Conservation (phyloP, 2,888 invertebrate genomes). For the Caenorhabditis macrosperma region DNA sequence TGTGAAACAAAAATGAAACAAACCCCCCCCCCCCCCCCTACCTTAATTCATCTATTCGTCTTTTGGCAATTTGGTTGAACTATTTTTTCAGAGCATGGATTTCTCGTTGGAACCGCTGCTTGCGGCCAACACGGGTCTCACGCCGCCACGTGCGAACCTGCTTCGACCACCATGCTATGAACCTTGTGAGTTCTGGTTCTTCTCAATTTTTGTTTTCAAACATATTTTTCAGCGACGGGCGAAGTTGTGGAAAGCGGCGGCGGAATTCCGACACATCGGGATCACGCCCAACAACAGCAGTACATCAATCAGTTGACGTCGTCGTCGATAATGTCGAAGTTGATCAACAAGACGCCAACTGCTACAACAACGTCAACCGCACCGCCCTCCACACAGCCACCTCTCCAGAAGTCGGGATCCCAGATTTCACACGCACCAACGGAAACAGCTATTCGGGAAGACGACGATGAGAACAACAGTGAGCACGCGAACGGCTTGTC, state of each 20-base stretch:
- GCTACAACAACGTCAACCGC: conserved; percentile 17
- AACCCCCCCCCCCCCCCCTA: too few relatives aligned
- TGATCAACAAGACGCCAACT: conserved; percentile 43
- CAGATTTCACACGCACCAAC: conserved; percentile 78
- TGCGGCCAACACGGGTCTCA: too few relatives aligned
- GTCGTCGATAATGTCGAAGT: conserved; percentile 58
- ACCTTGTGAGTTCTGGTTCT: too few relatives aligned
- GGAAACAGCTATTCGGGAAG: conserved; percentile 79
- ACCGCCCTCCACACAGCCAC: conserved; percentile 17
- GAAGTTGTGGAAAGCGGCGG: conserved; percentile 50
- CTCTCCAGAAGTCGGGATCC: conserved; percentile 72
- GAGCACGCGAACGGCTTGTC: conserved; percentile 55
- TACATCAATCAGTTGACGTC: conserved; percentile 60
- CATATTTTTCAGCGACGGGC: too few relatives aligned
- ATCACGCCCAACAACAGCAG: conserved; percentile 44
- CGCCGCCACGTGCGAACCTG: too few relatives aligned
- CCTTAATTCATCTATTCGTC: too few relatives aligned
- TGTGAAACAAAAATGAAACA: too few relatives aligned
- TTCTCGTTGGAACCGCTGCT: too few relatives aligned
- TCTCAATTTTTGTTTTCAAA: too few relatives aligned
- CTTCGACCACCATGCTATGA: too few relatives aligned
- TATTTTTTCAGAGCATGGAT: too few relatives aligned
- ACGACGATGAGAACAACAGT: conserved; percentile 75
- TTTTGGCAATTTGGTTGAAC: too few relatives aligned
- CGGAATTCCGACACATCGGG: conserved; percentile 52